Evolutionary conservation across 2,113 vertebrate genomes (phyloP).

Genomic region (Erythrolamprus reginae): DNA sequence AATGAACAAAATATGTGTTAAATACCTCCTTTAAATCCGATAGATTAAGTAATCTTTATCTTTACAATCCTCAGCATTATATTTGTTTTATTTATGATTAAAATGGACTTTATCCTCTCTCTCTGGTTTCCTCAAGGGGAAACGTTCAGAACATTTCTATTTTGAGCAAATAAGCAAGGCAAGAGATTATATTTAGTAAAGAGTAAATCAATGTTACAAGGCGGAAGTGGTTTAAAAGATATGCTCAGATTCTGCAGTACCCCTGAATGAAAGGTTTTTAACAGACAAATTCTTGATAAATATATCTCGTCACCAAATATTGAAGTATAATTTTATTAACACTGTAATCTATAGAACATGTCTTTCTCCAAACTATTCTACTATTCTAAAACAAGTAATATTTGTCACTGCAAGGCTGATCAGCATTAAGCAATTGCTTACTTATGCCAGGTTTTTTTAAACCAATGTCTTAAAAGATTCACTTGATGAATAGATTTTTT

Average conservation of each 20-base stretch:
- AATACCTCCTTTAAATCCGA: conserved; percentile 32
- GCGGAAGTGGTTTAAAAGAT: background rate
- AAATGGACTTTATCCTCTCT: conserved; percentile 22
- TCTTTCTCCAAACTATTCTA: background rate
- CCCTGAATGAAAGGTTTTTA: background rate
- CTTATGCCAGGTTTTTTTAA: background rate
- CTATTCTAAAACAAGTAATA: background rate
- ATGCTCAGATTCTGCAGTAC: background rate
- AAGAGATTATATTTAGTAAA: conserved; percentile 24
- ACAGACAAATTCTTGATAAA: background rate
- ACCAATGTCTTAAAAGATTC: background rate
- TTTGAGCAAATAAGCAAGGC: conserved; percentile 42
- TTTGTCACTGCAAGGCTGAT: background rate
- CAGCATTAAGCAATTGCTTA: background rate
- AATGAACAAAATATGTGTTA: conserved; percentile 11
- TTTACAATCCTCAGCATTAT: conserved; percentile 38
- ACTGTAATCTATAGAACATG: background rate
- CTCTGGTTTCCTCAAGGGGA: conserved; percentile 15
- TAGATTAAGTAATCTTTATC: conserved; percentile 29
- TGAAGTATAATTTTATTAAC: background rate
- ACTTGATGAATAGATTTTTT: background rate
- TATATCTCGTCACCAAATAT: background rate
- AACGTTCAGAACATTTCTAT: conserved; percentile 25
- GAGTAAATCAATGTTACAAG: conserved; percentile 12
- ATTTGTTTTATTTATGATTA: conserved; percentile 42